Evolutionary conservation across 2,888 invertebrate species (phyloP), one percentile per base, ranked within the genome.

Genomic region (Pseudanteris insignis): DNA sequence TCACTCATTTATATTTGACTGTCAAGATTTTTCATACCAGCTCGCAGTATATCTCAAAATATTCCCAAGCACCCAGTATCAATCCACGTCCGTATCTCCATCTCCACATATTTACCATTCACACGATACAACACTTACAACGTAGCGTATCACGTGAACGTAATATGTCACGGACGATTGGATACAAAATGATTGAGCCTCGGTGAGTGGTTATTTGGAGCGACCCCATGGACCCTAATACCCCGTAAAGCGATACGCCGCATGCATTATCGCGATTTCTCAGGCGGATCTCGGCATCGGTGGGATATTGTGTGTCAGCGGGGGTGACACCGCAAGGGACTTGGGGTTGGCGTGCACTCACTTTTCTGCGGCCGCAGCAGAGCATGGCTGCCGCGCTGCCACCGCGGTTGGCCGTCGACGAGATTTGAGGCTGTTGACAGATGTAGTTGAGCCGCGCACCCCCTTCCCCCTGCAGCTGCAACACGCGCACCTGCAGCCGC

Each of bases 321-420:
- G 38, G 13, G 12, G 11, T 1, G 3, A 14, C 13, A 18, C 9
- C 21, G 38, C 46, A 62, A 46, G 43, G 12, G 14, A 21, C 9
- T 14, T 43, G 12, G n/a, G n/a, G n/a, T n/a, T n/a, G n/a, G n/a
- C n/a, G n/a, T n/a, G 5, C 5, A 73, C 84, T 86, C 84, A 92
- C 92, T 91, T 92, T 92, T 86, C 92, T 91, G 84, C 92, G 90
- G 86, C 92, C 92, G 88, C 92, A 92, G 88, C 92, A 92, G 86
- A 92, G 91, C 92, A 92, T 92, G 86, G 88, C 89, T 90, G 90
- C 90, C 89, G 90, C 86, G 86, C 86, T 84, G 82, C 84, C 81
- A 85, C 84, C 84, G 83, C 84, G 83, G 82, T 81, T 71, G 70
- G 74, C 69, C 71, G 74, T 70, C 60, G 71, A 73, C 67, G 72